Conservation (phyloP, 2,113 vertebrate genomes). For the Bufo bufo region DNA sequence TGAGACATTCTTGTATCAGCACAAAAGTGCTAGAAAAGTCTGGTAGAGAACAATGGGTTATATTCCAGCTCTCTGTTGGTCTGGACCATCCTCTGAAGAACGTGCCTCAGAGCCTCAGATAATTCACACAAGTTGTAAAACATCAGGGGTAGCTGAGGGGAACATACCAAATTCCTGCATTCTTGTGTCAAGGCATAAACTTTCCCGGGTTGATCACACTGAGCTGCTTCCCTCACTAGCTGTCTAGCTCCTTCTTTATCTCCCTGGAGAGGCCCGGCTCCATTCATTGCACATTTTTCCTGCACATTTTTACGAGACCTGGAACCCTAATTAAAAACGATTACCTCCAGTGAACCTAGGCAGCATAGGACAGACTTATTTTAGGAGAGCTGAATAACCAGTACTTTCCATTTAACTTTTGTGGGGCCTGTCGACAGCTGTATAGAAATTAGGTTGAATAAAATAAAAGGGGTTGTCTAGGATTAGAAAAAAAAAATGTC, state of each 20-base stretch:
- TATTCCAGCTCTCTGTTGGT: constrained; percentile 32
- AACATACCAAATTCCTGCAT: constrained; percentile 57
- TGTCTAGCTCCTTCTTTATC: neutral
- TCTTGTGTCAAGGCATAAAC: constrained; percentile 55
- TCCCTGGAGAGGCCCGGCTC: constrained; percentile 35
- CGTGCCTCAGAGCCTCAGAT: constrained; percentile 23
- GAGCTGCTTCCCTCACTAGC: constrained; percentile 6
- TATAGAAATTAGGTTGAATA: neutral
- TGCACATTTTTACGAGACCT: constrained; percentile 55
- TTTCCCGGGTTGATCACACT: constrained; percentile 31
- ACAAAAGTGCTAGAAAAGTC: neutral
- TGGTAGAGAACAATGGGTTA: constrained; percentile 43
- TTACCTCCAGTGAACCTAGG: constrained; percentile 55
- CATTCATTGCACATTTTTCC: constrained; percentile 46
- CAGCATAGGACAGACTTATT: constrained; percentile 4
- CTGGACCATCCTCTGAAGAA: constrained; percentile 25
- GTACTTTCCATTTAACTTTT: neutral
- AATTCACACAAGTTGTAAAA: constrained; percentile 57
- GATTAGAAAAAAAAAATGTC: neutral
- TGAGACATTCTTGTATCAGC: neutral
- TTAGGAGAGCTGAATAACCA: constrained; percentile 24
- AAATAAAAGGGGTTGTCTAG: neutral
- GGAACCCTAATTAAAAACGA: constrained; percentile 47
- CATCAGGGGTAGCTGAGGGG: constrained; percentile 56
- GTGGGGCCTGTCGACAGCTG: neutral